Percentiles rank a stretch among this genome's conserved stretches.
Evolutionary conservation across 2,797 vertebrate species (phyloP).

Genomic region (Sebastes hubbsi): DNA sequence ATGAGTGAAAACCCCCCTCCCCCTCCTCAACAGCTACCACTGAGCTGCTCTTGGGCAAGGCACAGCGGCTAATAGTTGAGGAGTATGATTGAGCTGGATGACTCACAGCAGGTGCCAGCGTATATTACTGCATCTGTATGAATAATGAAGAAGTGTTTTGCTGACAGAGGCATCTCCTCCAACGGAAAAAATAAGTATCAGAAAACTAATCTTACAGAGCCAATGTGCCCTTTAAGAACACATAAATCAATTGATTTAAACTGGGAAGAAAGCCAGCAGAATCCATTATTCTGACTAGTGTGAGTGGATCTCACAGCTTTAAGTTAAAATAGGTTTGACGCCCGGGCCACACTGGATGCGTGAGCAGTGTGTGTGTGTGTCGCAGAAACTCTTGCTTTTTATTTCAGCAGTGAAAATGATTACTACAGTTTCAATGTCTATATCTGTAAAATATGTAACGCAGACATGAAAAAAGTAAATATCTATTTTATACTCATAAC

Average conservation of each 20-base stretch:
- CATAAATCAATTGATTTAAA: slow-evolving; percentile 14
- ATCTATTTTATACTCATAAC: too few species aligned
- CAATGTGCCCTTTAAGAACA: background rate
- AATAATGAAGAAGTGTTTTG: slow-evolving; percentile 17
- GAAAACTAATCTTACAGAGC: background rate
- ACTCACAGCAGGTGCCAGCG: background rate
- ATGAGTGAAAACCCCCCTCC: background rate
- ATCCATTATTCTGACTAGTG: slow-evolving; percentile 8
- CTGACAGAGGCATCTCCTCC: slow-evolving; percentile 6
- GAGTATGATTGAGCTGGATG: background rate
- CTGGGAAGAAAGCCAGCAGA: slow-evolving; percentile 9
- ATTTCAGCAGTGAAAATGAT: too few species aligned
- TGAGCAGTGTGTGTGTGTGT: too few species aligned
- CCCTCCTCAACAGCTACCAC: background rate
- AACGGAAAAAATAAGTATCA: background rate
- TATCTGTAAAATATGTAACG: too few species aligned
- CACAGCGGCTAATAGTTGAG: background rate
- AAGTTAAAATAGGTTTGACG: too few species aligned
- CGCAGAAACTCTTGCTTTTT: too few species aligned
- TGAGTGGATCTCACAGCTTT: background rate
- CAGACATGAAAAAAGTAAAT: too few species aligned
- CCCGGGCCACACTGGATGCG: too few species aligned
- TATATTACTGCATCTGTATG: background rate
- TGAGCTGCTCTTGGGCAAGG: slow-evolving; percentile 8
- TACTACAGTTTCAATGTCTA: too few species aligned